Evolutionary conservation across 2,797 vertebrate genomes (phyloP).

Genomic region (Pogoniulus pusillus): DNA sequence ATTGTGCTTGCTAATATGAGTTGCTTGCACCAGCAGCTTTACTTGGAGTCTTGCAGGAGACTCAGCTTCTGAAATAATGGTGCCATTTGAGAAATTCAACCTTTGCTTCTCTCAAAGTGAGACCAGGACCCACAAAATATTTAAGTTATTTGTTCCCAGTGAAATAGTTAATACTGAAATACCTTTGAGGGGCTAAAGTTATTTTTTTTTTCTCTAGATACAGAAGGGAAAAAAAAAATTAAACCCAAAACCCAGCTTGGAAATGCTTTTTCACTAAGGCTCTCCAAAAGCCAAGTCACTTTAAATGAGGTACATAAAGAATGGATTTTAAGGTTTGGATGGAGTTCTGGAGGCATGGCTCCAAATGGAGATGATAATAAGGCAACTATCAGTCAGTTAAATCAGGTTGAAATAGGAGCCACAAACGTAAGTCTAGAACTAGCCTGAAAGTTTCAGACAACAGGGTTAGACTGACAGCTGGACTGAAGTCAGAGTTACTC

Average conservation of each 20-base stretch:
- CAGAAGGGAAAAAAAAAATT: not conserved
- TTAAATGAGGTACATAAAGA: not conserved
- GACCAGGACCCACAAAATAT: not conserved
- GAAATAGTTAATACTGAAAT: not conserved
- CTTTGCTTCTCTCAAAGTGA: not conserved
- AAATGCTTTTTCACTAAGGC: not conserved
- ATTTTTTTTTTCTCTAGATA: not conserved
- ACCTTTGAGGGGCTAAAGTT: not conserved
- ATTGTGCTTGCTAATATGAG: not conserved
- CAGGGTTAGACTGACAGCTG: not conserved
- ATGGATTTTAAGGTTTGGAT: not conserved
- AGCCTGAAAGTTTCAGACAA: slow-evolving; percentile 4
- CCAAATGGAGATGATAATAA: not conserved
- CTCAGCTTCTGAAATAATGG: not conserved
- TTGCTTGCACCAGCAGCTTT: not conserved
- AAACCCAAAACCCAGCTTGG: not conserved
- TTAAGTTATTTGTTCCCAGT: not conserved
- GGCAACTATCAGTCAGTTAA: not conserved
- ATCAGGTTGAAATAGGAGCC: not conserved
- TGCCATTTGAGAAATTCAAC: not conserved
- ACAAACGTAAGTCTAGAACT: not conserved
- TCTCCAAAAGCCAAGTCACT: not conserved
- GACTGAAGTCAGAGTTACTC: not conserved
- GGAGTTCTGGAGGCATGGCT: not conserved
- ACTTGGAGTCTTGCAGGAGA: not conserved